Base-by-base conservation (phyloP, 2,888 invertebrate species). In the Chirona hameri region DNA sequence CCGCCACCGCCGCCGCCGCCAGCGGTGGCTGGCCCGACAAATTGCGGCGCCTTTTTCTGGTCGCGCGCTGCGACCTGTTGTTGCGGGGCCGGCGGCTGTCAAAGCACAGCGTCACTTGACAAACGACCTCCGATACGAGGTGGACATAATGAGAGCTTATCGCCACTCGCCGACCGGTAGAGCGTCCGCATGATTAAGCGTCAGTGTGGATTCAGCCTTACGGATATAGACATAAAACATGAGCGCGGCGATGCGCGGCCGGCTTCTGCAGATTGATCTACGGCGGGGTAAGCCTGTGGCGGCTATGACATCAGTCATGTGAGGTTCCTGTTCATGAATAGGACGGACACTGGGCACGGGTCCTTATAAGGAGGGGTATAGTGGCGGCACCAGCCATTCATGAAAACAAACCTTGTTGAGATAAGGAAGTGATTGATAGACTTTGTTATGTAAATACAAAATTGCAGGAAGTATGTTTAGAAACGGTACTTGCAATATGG, bases 131-230 rank as follows among this genome's bases (percentile, higher is more conserved):
- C 46, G 76, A 76, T 76, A 46, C 76, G 39, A 21, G 21, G 9
- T 10, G 39, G 76, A 76, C 76, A 76, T 76, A 76, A 76, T 76
- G 76, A 76, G 39, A 46, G 21, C 21, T 76, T 76, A 76, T 76
- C 76, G 39, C 27, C 15, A 24, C 21, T 39, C 27, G 76, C 76
- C 21, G 46, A 9, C 76, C 0, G 24, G 7, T 27, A 46, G 21
- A 14, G 76, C 46, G 76, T 76, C 76, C 39, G 39, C 76, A 46
- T 76, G 76, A 76, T 46, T 31, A 31, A 72, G 18, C n/a, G 65
- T 27, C 27, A 65, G 27, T 65, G 65, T 65, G 27, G 65, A 65
- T 65, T n/a, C 27, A 12, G 27, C n/a, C n/a, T 65, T 65, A n/a
- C 65, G 65, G 65, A 65, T 65, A 27, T n/a, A 65, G 65, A 12